Evolutionary conservation across 2,888 invertebrate genomes (phyloP), one percentile per base, ranked within the genome.

Genomic region (Epistrophe eligans): DNA sequence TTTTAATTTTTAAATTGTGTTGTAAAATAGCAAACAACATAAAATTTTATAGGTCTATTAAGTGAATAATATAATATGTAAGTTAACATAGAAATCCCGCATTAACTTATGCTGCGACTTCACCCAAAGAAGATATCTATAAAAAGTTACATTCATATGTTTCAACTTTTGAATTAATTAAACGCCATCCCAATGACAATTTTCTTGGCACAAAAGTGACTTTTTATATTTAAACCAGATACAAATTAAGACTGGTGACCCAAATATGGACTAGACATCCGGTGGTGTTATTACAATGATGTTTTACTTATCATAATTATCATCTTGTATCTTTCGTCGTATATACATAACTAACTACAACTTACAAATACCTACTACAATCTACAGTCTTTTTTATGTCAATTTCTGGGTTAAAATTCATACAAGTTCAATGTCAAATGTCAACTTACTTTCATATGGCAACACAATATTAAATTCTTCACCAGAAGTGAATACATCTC

Each of bases 381-480:
- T 24, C 24, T 15, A 32, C 66, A 11, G 50, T 17, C 32, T 11
- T 67, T 50, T 9, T n/a, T 45, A 10, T 58, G 17, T 17, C 5
- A 52, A 24, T 24, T 35, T 62, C 40, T 40, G 40, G 60, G 62
- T 62, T 24, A 28, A 43, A 43, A 43, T n/a, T 17, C 28, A 8
- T n/a, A 48, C 38, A 67, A 67, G 52, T 67, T 67, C 67, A 67
- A 67, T 67, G 67, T 50, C 52, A 67, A 52, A 52, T 52, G 50
- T 60, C 17, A 58, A 19, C 19, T 19, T 35, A 35, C 35, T 9
- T 35, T 32, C 5, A 35, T 35, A 35, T 58, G 58, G 11, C 50
- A 50, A 24, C 15, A 67, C 52, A 19, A n/a, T 38, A 10, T 43
- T 10, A 50, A 19, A 32, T 35, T 35, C 48, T 19, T 17, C 19